A percentile compares a stretch with the other conserved stretches of the same genome.
Conservation (phyloP, 2,797 vertebrate genomes). For the Sebastes cheni region DNA sequence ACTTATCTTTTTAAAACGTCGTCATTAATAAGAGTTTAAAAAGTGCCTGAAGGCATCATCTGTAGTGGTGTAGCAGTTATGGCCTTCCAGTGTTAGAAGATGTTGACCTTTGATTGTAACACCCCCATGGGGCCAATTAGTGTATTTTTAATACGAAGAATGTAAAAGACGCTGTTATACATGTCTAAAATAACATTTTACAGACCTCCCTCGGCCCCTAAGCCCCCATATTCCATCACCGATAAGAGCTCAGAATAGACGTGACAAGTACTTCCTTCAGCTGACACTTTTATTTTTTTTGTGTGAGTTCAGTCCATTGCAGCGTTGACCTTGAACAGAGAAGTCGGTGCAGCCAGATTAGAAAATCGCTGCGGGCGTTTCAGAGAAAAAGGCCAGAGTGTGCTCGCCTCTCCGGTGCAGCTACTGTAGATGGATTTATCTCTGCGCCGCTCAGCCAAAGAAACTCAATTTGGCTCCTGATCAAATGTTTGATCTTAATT, state of each 20-base stretch:
- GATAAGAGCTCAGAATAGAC: neutral
- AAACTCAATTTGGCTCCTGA: constrained; percentile 35
- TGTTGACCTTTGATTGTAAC: constrained; percentile 6
- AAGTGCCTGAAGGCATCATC: no score
- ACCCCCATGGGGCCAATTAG: constrained; percentile 1
- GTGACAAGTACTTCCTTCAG: neutral
- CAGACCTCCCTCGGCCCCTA: neutral
- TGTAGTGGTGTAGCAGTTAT: no score
- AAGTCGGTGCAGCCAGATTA: constrained; percentile 14
- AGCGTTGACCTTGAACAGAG: constrained; percentile 26
- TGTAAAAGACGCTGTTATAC: no score
- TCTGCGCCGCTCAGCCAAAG: neutral
- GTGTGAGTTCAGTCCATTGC: neutral
- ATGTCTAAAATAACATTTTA: no score
- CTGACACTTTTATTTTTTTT: neutral
- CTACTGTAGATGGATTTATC: constrained; percentile 9
- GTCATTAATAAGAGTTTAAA: no score
- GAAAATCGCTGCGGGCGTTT: neutral
- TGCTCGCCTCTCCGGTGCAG: neutral
- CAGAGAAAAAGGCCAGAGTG: neutral
- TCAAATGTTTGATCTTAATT: constrained; percentile 57
- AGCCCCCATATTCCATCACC: neutral
- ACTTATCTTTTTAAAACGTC: no score
- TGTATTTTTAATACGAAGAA: neutral
- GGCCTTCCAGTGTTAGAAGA: no score